Percentiles rank a stretch among this genome's conserved stretches.
phyloP scores from a whole-genome alignment of 2,888 invertebrate species.

The Acanthopleura granulata region DNA sequence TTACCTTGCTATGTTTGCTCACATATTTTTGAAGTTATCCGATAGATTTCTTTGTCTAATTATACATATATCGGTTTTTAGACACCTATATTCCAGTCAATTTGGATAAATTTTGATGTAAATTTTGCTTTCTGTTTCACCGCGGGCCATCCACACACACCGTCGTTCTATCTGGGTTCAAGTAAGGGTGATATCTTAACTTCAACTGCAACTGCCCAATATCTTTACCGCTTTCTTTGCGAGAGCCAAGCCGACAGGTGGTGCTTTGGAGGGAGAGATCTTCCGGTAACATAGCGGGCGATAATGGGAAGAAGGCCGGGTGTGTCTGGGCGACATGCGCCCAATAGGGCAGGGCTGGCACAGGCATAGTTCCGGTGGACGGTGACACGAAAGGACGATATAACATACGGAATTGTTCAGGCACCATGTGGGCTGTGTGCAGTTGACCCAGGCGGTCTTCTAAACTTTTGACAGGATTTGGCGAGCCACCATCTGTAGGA shows the following conservation, averaged over 20 bases:
- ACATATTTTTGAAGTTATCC: too few relatives aligned
- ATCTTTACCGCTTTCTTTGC: background rate
- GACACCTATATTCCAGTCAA: background rate
- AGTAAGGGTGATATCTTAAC: background rate
- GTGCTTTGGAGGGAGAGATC: slow-evolving; percentile 5
- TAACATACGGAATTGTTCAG: background rate
- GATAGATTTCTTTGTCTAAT: too few relatives aligned
- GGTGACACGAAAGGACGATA: background rate
- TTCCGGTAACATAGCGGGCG: background rate
- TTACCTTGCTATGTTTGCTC: too few relatives aligned
- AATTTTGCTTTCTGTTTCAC: background rate
- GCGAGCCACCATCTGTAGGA: background rate
- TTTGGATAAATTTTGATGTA: background rate
- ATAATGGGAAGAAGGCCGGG: background rate
- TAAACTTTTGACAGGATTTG: background rate
- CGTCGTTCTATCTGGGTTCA: background rate
- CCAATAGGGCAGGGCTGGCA: slow-evolving; percentile 5
- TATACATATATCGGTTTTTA: too few relatives aligned
- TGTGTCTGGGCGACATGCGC: slow-evolving; percentile 4
- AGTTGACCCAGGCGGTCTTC: background rate
- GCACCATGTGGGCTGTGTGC: background rate
- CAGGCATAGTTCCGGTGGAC: background rate
- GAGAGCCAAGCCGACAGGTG: background rate
- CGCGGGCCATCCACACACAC: slow-evolving; percentile 7
- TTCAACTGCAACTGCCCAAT: background rate